Conservation (phyloP, 2,888 invertebrate genomes). For the Leucania comma region DNA sequence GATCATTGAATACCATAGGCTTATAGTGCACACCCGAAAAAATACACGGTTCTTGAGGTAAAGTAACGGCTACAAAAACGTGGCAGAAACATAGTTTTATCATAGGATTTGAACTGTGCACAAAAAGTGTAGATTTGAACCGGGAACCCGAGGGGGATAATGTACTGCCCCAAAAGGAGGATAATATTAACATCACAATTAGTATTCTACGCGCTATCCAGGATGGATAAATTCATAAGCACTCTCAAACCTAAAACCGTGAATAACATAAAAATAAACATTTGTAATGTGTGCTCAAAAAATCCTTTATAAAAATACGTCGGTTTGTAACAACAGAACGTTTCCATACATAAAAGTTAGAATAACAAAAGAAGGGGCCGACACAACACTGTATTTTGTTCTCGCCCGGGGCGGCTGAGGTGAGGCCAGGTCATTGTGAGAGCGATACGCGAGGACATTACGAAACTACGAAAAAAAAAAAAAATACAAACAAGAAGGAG, state of each 20-base stretch:
- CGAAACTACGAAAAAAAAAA: not conserved
- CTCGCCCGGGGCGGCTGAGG: constrained; percentile 57
- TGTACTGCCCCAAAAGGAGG: not conserved
- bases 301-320: constrained; percentile 68
- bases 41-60: not conserved
- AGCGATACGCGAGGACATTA: constrained; percentile 41
- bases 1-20: too few species aligned
- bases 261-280: constrained; percentile 39
- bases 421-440: constrained; percentile 26
- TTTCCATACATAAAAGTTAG: constrained; percentile 70
- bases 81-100: not conserved
- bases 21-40: too few species aligned
- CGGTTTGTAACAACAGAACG: constrained; percentile 67
- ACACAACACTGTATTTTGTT: constrained; percentile 71
- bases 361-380: constrained; percentile 71
- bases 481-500: not conserved
- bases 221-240: constrained; percentile 32
- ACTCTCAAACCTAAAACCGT: constrained; percentile 17
- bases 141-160: not conserved
- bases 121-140: too few species aligned
- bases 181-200: not conserved
- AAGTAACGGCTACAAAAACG: not conserved
- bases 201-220: not conserved
- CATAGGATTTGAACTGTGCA: too few species aligned
- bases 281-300: constrained; percentile 40